phyloP scores from a whole-genome alignment of 1,140 invertebrate species.

The Oreohelix idahoensis region DNA sequence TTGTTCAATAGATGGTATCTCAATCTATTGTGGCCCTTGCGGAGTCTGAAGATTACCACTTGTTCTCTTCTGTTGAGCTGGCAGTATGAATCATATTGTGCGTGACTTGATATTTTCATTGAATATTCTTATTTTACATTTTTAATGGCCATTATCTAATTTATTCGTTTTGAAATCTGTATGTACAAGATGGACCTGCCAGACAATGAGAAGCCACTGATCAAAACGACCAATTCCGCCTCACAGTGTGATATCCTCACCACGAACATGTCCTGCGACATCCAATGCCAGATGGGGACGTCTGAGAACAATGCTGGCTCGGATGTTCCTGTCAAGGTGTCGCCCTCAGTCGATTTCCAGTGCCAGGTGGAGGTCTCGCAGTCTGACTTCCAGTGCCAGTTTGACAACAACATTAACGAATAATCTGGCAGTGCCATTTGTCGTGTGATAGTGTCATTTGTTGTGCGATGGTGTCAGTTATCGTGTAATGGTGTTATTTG shows the following conservation, averaged over 20 bases:
- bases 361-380: slow-evolving; percentile 8
- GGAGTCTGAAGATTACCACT: no score
- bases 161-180: no score
- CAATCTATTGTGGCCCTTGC: no score
- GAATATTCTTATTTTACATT: no score
- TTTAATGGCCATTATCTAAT: no score
- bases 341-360: slow-evolving; percentile 8
- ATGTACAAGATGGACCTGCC: neutral
- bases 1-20: no score
- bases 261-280: neutral
- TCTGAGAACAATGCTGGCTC: neutral
- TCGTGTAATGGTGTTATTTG: neutral
- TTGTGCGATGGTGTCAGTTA: neutral
- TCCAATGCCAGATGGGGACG: slow-evolving; percentile 3
- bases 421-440: neutral
- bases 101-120: no score
- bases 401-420: slow-evolving; percentile 1
- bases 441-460: neutral
- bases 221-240: neutral
- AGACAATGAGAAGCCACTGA: neutral
- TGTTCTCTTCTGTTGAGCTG: no score
- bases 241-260: slow-evolving; percentile 22
- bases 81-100: no score
- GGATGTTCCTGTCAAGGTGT: neutral
- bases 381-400: slow-evolving; percentile 23